Percentiles rank a stretch among this genome's conserved stretches.
phyloP scores from a whole-genome alignment of 2,797 vertebrate genomes.

The Hapalemur alaotrensis region DNA sequence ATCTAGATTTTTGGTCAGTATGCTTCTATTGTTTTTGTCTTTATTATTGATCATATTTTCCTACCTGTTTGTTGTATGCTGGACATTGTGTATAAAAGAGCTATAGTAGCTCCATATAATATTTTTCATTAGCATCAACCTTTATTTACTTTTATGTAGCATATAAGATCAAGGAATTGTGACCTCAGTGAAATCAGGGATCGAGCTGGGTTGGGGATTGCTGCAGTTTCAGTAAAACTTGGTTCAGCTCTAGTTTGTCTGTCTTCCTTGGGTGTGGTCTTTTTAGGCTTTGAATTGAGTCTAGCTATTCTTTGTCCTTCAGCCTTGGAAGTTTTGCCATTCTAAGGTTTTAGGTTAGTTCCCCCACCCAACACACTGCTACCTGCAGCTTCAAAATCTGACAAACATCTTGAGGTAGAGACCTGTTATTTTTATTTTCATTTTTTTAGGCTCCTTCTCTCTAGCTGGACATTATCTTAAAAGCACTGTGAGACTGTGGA shows the following conservation, averaged over 20 bases:
- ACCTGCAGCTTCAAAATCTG: background rate
- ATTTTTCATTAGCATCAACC: background rate
- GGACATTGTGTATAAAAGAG: background rate
- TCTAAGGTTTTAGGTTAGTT: background rate
- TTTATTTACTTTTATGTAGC: background rate
- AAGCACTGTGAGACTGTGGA: background rate
- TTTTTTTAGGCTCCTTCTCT: background rate
- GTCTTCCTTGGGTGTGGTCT: background rate
- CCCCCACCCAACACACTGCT: background rate
- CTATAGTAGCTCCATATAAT: background rate
- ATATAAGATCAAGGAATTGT: background rate
- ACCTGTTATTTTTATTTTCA: background rate
- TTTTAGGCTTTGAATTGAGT: background rate
- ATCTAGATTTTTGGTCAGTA: background rate
- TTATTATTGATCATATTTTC: background rate
- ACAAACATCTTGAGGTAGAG: background rate
- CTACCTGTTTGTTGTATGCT: background rate
- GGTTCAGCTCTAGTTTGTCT: background rate
- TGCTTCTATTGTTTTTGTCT: background rate
- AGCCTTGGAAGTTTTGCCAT: background rate
- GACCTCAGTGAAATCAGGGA: background rate
- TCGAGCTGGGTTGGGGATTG: background rate
- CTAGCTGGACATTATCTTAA: background rate
- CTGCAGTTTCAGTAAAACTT: background rate
- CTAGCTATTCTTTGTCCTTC: background rate